A percentile compares a stretch with the other conserved stretches of the same genome.
Conservation (phyloP, 2,888 invertebrate species). For the Drosophila paranaensis region DNA sequence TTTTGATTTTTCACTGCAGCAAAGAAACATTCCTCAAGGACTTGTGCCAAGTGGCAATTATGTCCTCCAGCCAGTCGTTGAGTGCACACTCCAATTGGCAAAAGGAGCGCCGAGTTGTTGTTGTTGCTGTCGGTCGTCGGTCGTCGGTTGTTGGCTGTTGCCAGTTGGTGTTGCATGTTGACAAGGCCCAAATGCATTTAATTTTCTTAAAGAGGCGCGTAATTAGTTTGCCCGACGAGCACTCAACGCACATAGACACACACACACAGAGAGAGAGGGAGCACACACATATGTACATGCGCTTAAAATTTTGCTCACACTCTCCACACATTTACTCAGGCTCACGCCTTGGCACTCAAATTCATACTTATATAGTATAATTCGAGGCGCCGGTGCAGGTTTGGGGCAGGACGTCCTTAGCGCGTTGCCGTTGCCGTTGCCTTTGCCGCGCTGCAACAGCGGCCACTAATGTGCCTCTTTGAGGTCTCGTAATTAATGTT, state of each 20-base stretch:
- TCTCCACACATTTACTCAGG: not conserved
- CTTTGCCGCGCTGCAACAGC: conserved; percentile 46
- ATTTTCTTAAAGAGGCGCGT: conserved; percentile 78
- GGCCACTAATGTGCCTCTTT: conserved; percentile 73
- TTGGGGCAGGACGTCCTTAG: conserved; percentile 16
- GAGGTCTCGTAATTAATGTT: conserved; percentile 72
- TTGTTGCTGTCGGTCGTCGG: conserved; percentile 19
- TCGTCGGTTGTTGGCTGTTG: conserved; percentile 25
- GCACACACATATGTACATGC: conserved; percentile 12
- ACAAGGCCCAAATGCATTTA: conserved; percentile 77
- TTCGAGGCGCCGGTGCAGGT: conserved; percentile 51
- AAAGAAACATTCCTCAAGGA: conserved; percentile 63
- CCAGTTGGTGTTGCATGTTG: conserved; percentile 60
- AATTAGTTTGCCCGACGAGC: conserved; percentile 69
- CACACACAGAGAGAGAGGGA: not conserved
- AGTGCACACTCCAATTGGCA: conserved; percentile 61
- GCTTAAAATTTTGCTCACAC: conserved; percentile 12
- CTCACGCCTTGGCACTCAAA: conserved; percentile 15
- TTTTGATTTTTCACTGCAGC: conserved; percentile 55
- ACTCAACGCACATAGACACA: conserved; percentile 9
- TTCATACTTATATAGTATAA: conserved; percentile 52
- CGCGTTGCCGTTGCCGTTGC: conserved; percentile 10
- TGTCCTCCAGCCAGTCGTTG: conserved; percentile 55
- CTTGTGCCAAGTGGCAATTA: conserved; percentile 70
- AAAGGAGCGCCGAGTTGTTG: conserved; percentile 34